These are phyloP conservation scores for Desmophyllum pertusum DNA, from an alignment of 92 coral and sea anemone species.

Conservation along the genomic window DNA sequence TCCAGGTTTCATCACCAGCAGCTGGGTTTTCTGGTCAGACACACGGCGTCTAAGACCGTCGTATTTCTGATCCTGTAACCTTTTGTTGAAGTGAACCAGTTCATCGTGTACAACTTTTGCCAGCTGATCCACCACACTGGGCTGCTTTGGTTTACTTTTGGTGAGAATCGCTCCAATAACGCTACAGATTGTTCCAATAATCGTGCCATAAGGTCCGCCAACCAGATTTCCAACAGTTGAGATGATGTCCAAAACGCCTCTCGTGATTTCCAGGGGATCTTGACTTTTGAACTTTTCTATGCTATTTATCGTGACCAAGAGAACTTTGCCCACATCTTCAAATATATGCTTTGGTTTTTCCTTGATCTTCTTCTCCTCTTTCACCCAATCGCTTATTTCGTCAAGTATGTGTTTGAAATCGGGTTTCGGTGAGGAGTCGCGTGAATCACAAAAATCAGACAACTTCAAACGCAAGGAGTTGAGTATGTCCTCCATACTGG, in stretches of 20 bases:
- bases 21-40: slow-evolving; percentile 26
- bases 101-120: slow-evolving; percentile 13
- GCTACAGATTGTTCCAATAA: not conserved
- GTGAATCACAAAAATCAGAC: not conserved
- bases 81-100: slow-evolving; percentile 19
- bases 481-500: not conserved
- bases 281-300: slow-evolving; percentile 31
- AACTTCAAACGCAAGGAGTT: not conserved
- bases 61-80: slow-evolving; percentile 26
- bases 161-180: slow-evolving; percentile 11
- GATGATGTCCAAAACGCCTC: slow-evolving; percentile 31
- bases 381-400: slow-evolving; percentile 19
- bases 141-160: not conserved
- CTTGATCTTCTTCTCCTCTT: slow-evolving; percentile 13
- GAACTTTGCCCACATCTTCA: slow-evolving; percentile 19
- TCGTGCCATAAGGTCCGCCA: slow-evolving; percentile 22
- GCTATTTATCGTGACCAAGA: not conserved
- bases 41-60: slow-evolving; percentile 11
- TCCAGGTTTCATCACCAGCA: not conserved
- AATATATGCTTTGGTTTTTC: not conserved
- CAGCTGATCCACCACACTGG: slow-evolving; percentile 18
- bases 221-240: not conserved
- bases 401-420: not conserved
- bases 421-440: not conserved
- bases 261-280: slow-evolving; percentile 9